Evolutionary conservation across 2,888 invertebrate genomes (phyloP), one percentile per base, ranked within the genome.

Genomic region (Steinernema scapterisci): DNA sequence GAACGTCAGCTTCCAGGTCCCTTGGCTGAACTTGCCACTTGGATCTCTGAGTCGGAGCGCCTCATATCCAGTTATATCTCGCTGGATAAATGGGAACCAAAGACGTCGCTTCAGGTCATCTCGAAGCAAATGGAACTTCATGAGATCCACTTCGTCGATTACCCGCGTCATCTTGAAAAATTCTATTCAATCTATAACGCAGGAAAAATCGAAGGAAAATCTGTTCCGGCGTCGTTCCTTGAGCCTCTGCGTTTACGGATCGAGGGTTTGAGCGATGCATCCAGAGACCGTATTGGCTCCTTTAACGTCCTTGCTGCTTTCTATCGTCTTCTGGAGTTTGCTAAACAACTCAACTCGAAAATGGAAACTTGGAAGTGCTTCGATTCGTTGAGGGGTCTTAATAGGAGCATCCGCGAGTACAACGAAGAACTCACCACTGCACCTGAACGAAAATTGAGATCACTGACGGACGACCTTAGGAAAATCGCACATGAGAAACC

Each of bases 281-380:
- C 79, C 48, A 81, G 81, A 5, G 74, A 81, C 51, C 76, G 83
- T 19, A 74, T 83, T 23, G 78, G 81, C 7, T 81, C 81, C 0
- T 75, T 85, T 27, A 70, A 76, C 71, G 80, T 85, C 46, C 78
- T 84, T n/a, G 78, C 83, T 11, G 79, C 83, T 7, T 81, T 84
- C 73, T 84, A 84, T 72, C 77, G 77, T 54, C 81, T 84, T 56
- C 77, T 84, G 43, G 78, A 80, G 27, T 84, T 83, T 72, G 63
- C 84, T 71, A 80, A 78, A 70, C 83, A 83, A 21, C 78, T 85
- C 75, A 80, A 84, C 44, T 78, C 82, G 72, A 85, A 85, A 75
- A 81, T 84, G 72, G 77, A 78, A 6, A 54, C 56, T 23, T 79
- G 79, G 79, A 54, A 74, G 52, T 43, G 31, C 38, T 83, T 84